Base-by-base conservation (phyloP, 2,888 invertebrate genomes). In the Xestobium rufovillosum region DNA sequence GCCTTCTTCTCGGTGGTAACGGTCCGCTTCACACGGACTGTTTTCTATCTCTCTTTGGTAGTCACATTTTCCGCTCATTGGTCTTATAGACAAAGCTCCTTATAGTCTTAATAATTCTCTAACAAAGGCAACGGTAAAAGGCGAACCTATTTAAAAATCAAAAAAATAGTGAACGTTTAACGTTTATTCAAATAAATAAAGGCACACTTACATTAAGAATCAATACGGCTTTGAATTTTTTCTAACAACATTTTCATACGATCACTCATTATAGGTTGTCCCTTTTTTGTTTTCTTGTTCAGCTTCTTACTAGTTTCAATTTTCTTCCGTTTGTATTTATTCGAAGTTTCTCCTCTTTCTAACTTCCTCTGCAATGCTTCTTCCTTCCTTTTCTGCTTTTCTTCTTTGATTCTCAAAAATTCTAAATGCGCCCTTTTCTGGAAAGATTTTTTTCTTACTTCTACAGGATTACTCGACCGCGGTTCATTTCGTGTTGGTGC, bases 211-310 rank as follows among this genome's bases (percentile, higher is more conserved):
- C n/a, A n/a, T n/a, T 19, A 19, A 6, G 23, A 19, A n/a, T 19
- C 27, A 14, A 39, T 40, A 43, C 38, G 48, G 34, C 55, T 54
- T 60, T 84, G 76, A 49, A 89, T 84, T 63, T 84, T 80, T 53
- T 86, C 81, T 10, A 87, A 64, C 34, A 91, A 66, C 55, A 85
- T 60, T 63, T 89, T 80, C 56, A 90, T 70, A 48, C 88, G 71
- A 35, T 80, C 81, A 39, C 80, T 83, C 88, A 91, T 89, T 2
- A 88, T 67, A 0, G 90, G 90, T 56, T 91, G 90, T 0, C 90
- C 90, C 52, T 76, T 83, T 50, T 76, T 80, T 0, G 83, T 90
- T 57, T 78, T 84, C 57, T 80, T 80, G 31, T 78, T 81, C 26
- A 89, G 63, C 44, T 77, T 79, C 63, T 82, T 85, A 43, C 72